A percentile compares a stretch with the other conserved stretches of the same genome.
phyloP scores from a whole-genome alignment of 2,888 invertebrate species.

The Catocala nupta region DNA sequence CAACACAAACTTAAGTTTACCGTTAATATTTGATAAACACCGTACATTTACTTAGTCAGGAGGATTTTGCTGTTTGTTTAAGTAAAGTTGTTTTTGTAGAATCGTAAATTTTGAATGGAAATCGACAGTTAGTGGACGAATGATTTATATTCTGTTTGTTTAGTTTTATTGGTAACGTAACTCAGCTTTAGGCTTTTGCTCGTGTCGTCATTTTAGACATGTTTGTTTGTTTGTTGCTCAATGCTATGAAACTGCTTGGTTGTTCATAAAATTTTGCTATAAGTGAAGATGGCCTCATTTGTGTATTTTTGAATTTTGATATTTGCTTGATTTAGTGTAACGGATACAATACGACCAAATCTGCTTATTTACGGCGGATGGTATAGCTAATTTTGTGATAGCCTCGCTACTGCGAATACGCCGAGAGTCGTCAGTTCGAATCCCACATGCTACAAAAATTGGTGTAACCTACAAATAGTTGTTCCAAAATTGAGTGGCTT shows the following conservation, averaged over 20 bases:
- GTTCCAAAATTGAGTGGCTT: too few species aligned
- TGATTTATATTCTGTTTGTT: conserved; percentile 49
- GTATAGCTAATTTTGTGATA: too few species aligned
- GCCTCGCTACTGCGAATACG: too few species aligned
- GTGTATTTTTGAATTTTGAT: too few species aligned
- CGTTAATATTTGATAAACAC: background rate
- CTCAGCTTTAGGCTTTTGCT: conserved; percentile 24
- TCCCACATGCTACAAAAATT: too few species aligned
- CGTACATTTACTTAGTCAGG: background rate
- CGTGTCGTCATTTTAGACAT: conserved; percentile 4
- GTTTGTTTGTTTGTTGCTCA: conserved; percentile 3
- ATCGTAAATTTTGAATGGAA: conserved; percentile 43
- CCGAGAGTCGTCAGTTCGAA: too few species aligned
- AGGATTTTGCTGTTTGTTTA: conserved; percentile 19
- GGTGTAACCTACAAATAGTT: too few species aligned
- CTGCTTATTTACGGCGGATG: too few species aligned
- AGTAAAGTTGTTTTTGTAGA: conserved; percentile 30
- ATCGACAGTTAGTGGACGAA: conserved; percentile 26
- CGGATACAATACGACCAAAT: too few species aligned
- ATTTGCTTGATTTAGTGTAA: too few species aligned
- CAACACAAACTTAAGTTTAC: conserved; percentile 26
- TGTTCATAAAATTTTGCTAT: too few species aligned
- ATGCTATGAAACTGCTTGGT: background rate
- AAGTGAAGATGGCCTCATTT: too few species aligned
- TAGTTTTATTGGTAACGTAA: conserved; percentile 31